Conservation (phyloP, 2,888 invertebrate genomes). For the Bellardia pandia region DNA sequence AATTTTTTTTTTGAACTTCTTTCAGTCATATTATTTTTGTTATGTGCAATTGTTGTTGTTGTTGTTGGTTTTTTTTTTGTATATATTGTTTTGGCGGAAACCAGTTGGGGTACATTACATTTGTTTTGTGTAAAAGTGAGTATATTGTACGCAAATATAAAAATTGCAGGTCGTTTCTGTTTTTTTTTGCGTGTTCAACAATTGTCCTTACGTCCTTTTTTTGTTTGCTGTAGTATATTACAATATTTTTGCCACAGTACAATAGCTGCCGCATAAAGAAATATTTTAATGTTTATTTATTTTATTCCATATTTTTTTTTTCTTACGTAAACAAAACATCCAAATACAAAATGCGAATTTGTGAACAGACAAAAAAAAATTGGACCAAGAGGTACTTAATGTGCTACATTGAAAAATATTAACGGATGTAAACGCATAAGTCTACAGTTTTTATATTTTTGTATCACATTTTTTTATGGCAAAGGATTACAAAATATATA, state of each 20-base stretch:
- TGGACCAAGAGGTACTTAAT: conserved; percentile 65
- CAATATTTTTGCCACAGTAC: conserved; percentile 59
- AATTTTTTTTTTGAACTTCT: conserved; percentile 59
- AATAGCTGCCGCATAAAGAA: conserved; percentile 72
- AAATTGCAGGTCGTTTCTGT: conserved; percentile 43
- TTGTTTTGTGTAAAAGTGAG: not conserved
- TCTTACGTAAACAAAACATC: conserved; percentile 52
- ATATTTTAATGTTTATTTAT: conserved; percentile 83
- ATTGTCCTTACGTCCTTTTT: conserved; percentile 66
- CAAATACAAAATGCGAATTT: conserved; percentile 62
- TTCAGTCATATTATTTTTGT: conserved; percentile 48
- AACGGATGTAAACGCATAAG: conserved; percentile 71
- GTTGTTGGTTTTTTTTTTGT: conserved; percentile 7
- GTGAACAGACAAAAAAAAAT: conserved; percentile 4
- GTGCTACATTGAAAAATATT: conserved; percentile 70
- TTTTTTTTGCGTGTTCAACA: conserved; percentile 36
- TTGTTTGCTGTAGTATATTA: conserved; percentile 33
- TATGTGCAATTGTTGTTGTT: conserved; percentile 4
- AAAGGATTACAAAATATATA: conserved; percentile 55
- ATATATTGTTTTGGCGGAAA: conserved; percentile 70
- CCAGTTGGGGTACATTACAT: conserved; percentile 56
- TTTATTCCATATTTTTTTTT: conserved; percentile 48
- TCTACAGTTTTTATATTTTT: conserved; percentile 59
- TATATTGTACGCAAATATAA: conserved; percentile 38
- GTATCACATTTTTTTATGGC: conserved; percentile 4